Evolutionary conservation across 2,113 vertebrate genomes (phyloP), one percentile per base, ranked within the genome.

Genomic region (Burhinus bistriatus): DNA sequence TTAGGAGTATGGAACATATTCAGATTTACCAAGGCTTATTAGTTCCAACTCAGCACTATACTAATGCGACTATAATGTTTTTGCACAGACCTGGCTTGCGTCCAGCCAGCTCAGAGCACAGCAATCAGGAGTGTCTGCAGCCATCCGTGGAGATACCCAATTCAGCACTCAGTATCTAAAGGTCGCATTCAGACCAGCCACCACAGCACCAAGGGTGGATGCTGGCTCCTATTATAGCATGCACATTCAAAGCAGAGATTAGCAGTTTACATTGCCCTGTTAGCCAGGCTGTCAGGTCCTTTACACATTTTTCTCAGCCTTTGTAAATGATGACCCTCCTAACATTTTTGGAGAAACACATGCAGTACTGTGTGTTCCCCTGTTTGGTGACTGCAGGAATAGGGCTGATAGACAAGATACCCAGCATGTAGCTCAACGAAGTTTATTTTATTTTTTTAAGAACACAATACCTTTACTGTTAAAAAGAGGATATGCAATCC

Each of bases 161-260:
- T n/a, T 47, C 47, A 30, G 25, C 59, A 17, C 34, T 52, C 52
- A 18, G 32, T 23, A n/a, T 19, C 36, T 45, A 30, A 77, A 49
- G n/a, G 38, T 16, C 4, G 0, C 19, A 21, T 69, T 91, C 52
- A 30, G 21, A 66, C 6, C 21, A n/a, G 29, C 17, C 59, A 34
- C 14, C 51, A 14, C 21, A 55, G 12, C 69, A 15, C 34, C 0
- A 0, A 18, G 68, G 57, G 11, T 18, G 25, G 54, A 73, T 55
- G 47, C 32, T 73, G 59, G 32, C 16, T 64, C 57, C 49, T n/a
- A 2, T 38, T n/a, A 3, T 1, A 42, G 27, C 2, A 0, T 29
- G 26, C 21, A 30, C 10, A 11, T 40, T 49, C 49, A 87, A 7
- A 81, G 47, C 25, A 68, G 12, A 68, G 26, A 36, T 26, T 17